A percentile compares a stretch with the other conserved stretches of the same genome.
Evolutionary conservation across 2,113 vertebrate species (phyloP).

Genomic region (Gobius niger): DNA sequence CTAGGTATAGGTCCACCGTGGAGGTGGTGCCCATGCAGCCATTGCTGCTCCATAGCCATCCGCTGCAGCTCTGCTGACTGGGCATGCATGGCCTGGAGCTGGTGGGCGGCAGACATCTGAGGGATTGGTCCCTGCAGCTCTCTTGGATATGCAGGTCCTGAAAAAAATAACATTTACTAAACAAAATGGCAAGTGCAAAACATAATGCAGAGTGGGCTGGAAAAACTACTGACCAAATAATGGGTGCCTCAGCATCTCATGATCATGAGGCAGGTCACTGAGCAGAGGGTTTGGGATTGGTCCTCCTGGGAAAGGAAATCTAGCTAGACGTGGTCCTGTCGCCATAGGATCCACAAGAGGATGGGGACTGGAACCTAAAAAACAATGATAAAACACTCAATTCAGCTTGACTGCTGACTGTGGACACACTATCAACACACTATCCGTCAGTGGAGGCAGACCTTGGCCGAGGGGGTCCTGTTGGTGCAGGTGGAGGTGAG

Average conservation of each 20-base stretch:
- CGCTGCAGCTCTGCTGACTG: conserved; percentile 97
- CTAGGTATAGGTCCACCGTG: conserved; percentile 92
- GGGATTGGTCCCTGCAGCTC: conserved; percentile 91
- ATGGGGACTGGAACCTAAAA: conserved; percentile 87
- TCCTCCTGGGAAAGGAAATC: conserved; percentile 92
- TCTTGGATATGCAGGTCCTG: conserved; percentile 88
- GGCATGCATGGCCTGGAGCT: conserved; percentile 98
- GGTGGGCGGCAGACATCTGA: conserved; percentile 97
- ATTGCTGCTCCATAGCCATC: conserved; percentile 98
- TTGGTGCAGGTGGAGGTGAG: conserved; percentile 97
- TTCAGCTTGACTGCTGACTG: neutral
- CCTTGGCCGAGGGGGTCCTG: conserved; percentile 97
- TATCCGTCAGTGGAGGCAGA: conserved; percentile 63
- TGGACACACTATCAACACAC: neutral
- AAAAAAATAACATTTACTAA: neutral
- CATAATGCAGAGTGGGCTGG: neutral
- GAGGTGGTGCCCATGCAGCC: conserved; percentile 96
- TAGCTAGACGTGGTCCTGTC: conserved; percentile 90
- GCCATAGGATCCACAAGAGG: conserved; percentile 91
- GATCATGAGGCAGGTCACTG: conserved; percentile 92
- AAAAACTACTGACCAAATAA: conserved; percentile 86
- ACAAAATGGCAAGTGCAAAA: neutral
- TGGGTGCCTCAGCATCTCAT: conserved; percentile 96
- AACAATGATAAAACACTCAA: neutral
- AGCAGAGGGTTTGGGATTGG: conserved; percentile 92